These are phyloP conservation scores for Stenichneumon culpator DNA, from an alignment of 2,888 invertebrate species.

Conservation along the genomic window DNA sequence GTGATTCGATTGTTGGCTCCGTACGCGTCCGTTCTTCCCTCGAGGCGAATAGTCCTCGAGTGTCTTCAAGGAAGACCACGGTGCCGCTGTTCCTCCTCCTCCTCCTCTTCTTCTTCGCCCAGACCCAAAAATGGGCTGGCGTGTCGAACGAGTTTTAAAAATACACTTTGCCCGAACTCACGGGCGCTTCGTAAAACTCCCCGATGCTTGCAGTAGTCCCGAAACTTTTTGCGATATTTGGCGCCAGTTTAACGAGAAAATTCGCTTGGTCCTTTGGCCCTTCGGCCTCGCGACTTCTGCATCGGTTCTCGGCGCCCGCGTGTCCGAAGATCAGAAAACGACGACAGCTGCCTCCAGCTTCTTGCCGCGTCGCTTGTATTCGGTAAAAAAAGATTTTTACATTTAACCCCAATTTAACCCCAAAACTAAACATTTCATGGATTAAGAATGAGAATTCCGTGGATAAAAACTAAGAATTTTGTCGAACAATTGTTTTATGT, in stretches of 20 bases:
- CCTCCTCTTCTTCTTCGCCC: slow-evolving; percentile 31
- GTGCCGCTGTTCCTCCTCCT: slow-evolving; percentile 13
- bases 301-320: slow-evolving; percentile 1
- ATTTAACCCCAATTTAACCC: too few species aligned
- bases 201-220: slow-evolving; percentile 29
- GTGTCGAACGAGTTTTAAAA: slow-evolving; percentile 78
- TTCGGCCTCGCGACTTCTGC: slow-evolving; percentile 15
- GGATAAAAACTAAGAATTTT: too few species aligned
- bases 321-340: slow-evolving; percentile 1
- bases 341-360: background rate
- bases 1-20: slow-evolving; percentile 53
- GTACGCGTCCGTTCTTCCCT: slow-evolving; percentile 15
- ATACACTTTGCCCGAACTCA: slow-evolving; percentile 71
- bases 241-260: slow-evolving; percentile 70
- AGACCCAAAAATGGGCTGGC: slow-evolving; percentile 72
- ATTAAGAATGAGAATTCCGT: too few species aligned
- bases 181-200: slow-evolving; percentile 57
- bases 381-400: background rate
- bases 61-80: slow-evolving; percentile 43
- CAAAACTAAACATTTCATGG: too few species aligned
- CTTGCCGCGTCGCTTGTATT: slow-evolving; percentile 16
- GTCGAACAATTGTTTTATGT: too few species aligned
- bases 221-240: slow-evolving; percentile 74
- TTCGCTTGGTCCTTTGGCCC: slow-evolving; percentile 36
- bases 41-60: slow-evolving; percentile 20